Evolutionary conservation across 2,888 invertebrate species (phyloP), one percentile per base, ranked within the genome.

Genomic region (Dryobotodes eremita): DNA sequence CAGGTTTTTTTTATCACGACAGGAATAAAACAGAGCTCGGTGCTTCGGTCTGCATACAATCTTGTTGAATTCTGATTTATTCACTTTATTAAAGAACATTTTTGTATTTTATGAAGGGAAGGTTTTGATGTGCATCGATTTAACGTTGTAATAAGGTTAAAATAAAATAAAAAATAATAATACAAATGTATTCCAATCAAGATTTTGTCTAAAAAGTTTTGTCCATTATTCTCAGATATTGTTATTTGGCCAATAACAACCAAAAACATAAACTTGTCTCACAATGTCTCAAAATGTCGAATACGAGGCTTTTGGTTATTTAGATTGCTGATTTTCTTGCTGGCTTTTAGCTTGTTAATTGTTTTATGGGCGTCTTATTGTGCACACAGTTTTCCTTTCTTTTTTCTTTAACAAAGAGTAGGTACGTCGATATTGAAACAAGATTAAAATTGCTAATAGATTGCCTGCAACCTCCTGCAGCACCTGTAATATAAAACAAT

Each of bases 11-110:
- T 84, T 81, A 77, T 79, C 73, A 62, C 50, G 68, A 50, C 36
- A 20, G 53, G 50, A 78, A 71, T 79, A 89, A 83, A 84, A 79
- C 64, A 75, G 70, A 42, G 65, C 72, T 76, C 23, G 36, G 53
- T 57, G 62, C 69, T 88, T 74, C 64, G 59, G 57, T 71, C 48
- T 64, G 57, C 61, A 23, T 57, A 75, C n/a, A 62, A 68, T 83
- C 72, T 76, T 59, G 46, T 83, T 86, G 61, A 76, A 71, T 80
- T 78, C 48, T 68, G 72, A 86, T 86, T 88, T 82, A 79, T 76
- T 81, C 70, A 64, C 71, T 82, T 71, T 76, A 86, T 62, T 55
- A 26, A 46, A 64, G 26, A 61, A 72, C 15, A 26, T 5, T 71
- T 61, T 66, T 50, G 26, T 55, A 66, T 85, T 73, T 74, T 23